These are phyloP conservation scores for Trichonephila clavata DNA, from an alignment of 1,140 invertebrate genomes.

Conservation along the genomic window DNA sequence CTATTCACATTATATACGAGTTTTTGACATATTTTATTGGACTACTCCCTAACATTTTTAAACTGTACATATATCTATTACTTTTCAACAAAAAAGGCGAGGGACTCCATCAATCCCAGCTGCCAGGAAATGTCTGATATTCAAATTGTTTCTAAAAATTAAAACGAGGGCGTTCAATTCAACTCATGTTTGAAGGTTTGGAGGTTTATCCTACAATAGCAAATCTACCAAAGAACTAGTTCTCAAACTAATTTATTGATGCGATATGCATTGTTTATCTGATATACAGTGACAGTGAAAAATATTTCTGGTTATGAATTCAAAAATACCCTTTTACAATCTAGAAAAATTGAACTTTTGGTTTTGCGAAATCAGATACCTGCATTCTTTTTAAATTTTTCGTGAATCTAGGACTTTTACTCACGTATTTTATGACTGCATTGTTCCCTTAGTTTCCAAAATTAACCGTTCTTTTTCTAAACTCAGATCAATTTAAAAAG, in stretches of 20 bases:
- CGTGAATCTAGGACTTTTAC: background rate
- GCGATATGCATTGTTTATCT: conserved; percentile 4
- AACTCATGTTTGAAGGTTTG: background rate
- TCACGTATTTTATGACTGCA: background rate
- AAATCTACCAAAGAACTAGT: background rate
- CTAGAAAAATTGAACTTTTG: background rate
- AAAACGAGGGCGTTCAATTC: background rate
- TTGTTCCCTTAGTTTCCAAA: background rate
- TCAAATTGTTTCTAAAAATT: background rate
- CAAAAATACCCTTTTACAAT: background rate
- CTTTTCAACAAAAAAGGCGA: too few relatives aligned
- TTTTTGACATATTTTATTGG: too few relatives aligned
- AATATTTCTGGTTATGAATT: background rate
- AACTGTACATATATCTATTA: too few relatives aligned
- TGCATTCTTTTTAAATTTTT: conserved; percentile 2
- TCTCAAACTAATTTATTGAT: conserved; percentile 18
- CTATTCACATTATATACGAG: too few relatives aligned
- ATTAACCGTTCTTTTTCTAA: background rate
- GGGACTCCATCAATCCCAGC: too few relatives aligned
- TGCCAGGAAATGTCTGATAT: background rate
- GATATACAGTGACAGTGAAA: background rate
- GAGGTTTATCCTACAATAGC: background rate
- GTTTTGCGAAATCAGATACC: background rate
- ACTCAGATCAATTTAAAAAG: background rate
- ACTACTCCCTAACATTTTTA: too few relatives aligned